Evolutionary conservation across 2,797 vertebrate genomes (phyloP).

Genomic region (Enteromius paludinosus): DNA sequence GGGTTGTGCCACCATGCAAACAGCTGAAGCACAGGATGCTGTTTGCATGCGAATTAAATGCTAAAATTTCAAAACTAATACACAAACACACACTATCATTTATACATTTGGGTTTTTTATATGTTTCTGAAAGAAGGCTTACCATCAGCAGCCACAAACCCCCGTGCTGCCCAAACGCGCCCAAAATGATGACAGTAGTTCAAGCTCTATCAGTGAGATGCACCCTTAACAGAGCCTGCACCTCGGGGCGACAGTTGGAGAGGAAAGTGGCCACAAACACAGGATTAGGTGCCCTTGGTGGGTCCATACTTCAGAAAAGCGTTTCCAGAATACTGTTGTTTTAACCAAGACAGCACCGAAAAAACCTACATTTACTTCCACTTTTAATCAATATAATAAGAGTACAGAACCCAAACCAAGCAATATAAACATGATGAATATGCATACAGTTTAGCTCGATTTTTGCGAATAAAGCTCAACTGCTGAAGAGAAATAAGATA

Average conservation of each 20-base stretch:
- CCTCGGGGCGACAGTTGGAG: no score
- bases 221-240: no score
- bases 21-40: not conserved
- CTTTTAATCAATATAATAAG: not conserved
- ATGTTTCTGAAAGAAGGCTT: not conserved
- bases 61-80: not conserved
- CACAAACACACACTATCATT: not conserved
- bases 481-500: not conserved
- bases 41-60: not conserved
- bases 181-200: no score
- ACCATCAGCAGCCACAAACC: no score
- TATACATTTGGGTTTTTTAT: accelerated
- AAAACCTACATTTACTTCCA: not conserved
- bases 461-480: not conserved
- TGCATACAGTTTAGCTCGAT: not conserved
- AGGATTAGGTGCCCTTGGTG: no score
- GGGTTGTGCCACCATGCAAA: not conserved
- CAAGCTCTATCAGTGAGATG: no score
- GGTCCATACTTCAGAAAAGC: no score
- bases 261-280: no score
- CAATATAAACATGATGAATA: not conserved
- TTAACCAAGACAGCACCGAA: not conserved
- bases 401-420: not conserved
- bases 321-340: no score
- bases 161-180: no score